Percentiles rank a stretch among this genome's conserved stretches.
phyloP scores from a whole-genome alignment of 1,140 invertebrate genomes.

The Mycetomoellerius zeteki region DNA sequence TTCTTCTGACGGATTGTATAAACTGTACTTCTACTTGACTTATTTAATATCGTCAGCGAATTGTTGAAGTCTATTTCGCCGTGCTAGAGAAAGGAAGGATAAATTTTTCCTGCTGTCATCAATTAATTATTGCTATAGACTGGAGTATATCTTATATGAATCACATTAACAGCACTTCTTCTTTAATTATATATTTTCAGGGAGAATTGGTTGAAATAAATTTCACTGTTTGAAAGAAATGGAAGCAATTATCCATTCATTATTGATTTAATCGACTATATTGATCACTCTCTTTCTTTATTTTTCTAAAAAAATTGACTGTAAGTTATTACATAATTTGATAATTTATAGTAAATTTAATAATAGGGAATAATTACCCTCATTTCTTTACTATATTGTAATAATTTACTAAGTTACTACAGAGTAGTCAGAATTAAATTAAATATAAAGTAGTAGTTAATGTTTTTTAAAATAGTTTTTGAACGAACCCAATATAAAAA shows the following conservation, averaged over 20 bases:
- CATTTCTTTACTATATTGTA: neutral
- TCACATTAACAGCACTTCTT: neutral
- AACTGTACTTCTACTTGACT: neutral
- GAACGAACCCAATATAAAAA: neutral
- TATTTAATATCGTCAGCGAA: neutral
- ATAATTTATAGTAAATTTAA: too few species aligned
- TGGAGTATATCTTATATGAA: neutral
- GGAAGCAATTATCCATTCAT: neutral
- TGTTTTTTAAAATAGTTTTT: neutral
- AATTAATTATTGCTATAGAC: neutral
- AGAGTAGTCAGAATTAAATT: neutral
- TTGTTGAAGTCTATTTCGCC: neutral
- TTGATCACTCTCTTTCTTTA: neutral
- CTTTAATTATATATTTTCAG: neutral
- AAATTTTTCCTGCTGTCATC: neutral
- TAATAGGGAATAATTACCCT: too few species aligned
- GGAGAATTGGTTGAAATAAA: neutral
- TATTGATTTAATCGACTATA: neutral
- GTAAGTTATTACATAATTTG: too few species aligned
- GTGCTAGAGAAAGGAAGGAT: too few species aligned
- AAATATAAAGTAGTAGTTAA: neutral
- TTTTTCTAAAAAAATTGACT: neutral
- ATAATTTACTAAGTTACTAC: neutral
- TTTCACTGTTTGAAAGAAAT: slow-evolving; percentile 14
- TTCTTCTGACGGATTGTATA: neutral